Percentiles rank a stretch among this genome's conserved stretches.
Conservation (phyloP, 2,797 vertebrate species). For the Enteromius viviparus region DNA sequence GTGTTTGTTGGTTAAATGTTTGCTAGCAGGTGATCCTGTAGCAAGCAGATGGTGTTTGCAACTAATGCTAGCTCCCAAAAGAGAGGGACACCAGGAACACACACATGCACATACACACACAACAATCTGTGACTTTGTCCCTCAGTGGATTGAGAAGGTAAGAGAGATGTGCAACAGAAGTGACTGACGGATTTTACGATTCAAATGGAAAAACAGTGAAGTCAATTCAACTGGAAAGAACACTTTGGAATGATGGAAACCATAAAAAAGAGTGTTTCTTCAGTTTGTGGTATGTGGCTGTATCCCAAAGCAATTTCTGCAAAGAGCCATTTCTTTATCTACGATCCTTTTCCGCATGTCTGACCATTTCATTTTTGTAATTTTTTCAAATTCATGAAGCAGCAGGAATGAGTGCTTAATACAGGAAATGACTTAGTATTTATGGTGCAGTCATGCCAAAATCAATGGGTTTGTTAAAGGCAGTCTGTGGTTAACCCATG, state of each 20-base stretch:
- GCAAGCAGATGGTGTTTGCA: slow-evolving; percentile 90
- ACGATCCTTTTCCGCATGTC: not conserved
- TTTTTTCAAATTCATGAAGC: not conserved
- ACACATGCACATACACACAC: slow-evolving; percentile 68
- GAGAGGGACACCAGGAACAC: slow-evolving; percentile 80
- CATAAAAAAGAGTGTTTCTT: not conserved
- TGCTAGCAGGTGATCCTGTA: slow-evolving; percentile 84
- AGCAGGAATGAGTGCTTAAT: not conserved
- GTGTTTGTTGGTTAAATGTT: slow-evolving; percentile 78
- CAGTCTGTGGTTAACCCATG: too few relatives aligned
- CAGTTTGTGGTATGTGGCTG: slow-evolving; percentile 3
- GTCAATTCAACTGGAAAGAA: not conserved
- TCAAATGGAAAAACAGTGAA: slow-evolving; percentile 15
- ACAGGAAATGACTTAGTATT: too few relatives aligned
- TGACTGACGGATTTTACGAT: not conserved
- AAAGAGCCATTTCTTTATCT: not conserved
- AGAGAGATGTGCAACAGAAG: slow-evolving; percentile 20
- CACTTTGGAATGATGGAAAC: not conserved
- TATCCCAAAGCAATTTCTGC: slow-evolving; percentile 10
- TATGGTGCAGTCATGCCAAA: too few relatives aligned
- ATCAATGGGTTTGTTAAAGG: too few relatives aligned
- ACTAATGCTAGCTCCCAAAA: slow-evolving; percentile 83
- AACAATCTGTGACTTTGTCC: slow-evolving; percentile 40
- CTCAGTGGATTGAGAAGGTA: not conserved
- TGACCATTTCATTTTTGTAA: not conserved